These are phyloP conservation scores for Callopanchax toddi DNA, from an alignment of 2,113 vertebrate genomes.

Conservation along the genomic window DNA sequence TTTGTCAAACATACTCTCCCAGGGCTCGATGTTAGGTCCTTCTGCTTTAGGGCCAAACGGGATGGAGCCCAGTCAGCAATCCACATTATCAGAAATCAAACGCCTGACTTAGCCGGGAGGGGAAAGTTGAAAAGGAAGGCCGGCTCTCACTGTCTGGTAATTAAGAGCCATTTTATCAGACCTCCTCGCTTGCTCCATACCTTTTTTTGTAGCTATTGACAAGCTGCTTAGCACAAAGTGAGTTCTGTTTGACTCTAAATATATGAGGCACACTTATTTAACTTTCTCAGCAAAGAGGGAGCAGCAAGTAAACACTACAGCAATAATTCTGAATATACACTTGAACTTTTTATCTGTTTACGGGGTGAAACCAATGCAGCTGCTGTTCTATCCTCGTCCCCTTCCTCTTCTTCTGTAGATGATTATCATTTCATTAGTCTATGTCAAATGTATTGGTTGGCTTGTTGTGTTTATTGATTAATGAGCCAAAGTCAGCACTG, in stretches of 20 bases:
- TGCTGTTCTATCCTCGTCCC: constrained; percentile 1
- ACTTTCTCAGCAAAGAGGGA: constrained; percentile 72
- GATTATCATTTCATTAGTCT: constrained; percentile 61
- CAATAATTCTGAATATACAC: constrained; percentile 21
- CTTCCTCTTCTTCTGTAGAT: constrained; percentile 20
- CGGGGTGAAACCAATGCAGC: constrained; percentile 14
- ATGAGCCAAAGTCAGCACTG: constrained; percentile 48
- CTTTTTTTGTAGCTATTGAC: constrained; percentile 83
- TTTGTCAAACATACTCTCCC: constrained; percentile 90
- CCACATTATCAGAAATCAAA: constrained; percentile 97
- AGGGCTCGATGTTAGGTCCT: constrained; percentile 78
- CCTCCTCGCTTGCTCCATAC: constrained; percentile 62
- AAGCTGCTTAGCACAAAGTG: constrained; percentile 80
- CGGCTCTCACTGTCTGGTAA: constrained; percentile 89
- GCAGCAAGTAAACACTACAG: constrained; percentile 63
- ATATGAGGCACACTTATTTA: constrained; percentile 87
- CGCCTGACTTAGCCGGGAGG: constrained; percentile 75
- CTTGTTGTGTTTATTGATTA: constrained; percentile 63
- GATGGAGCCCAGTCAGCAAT: constrained; percentile 94
- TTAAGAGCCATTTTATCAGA: constrained; percentile 96
- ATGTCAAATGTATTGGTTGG: constrained; percentile 48
- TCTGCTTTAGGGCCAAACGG: constrained; percentile 71
- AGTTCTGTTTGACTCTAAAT: constrained; percentile 86
- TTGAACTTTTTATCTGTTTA: constrained; percentile 27
- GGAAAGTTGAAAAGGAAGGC: constrained; percentile 78